phyloP scores from a whole-genome alignment of 2,888 invertebrate genomes.

The Clitarchus hookeri region DNA sequence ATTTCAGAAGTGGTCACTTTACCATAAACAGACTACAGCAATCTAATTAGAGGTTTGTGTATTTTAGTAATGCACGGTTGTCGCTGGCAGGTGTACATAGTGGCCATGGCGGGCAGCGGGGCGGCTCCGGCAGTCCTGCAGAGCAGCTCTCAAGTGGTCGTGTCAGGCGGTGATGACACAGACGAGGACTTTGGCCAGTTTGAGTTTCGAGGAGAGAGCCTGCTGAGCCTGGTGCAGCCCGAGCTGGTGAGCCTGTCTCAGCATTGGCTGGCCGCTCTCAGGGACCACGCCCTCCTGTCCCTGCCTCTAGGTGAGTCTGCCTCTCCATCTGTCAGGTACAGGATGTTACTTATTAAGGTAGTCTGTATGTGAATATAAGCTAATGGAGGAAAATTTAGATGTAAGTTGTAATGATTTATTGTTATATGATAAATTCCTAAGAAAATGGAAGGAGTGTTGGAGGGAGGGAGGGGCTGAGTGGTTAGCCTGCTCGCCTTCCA shows the following conservation, averaged over 20 bases:
- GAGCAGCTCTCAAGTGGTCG: slow-evolving; percentile 31
- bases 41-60: too few relatives aligned
- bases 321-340: slow-evolving; percentile 22
- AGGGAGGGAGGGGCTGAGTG: too few relatives aligned
- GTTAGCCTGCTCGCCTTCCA: too few relatives aligned
- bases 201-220: slow-evolving; percentile 77
- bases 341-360: too few relatives aligned
- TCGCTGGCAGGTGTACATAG: slow-evolving; percentile 77
- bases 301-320: slow-evolving; percentile 71
- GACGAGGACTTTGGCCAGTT: slow-evolving; percentile 74
- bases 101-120: slow-evolving; percentile 84
- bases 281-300: slow-evolving; percentile 92
- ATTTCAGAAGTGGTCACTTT: too few relatives aligned
- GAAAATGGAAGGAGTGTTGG: too few relatives aligned
- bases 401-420: too few relatives aligned
- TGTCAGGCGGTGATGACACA: slow-evolving; percentile 36
- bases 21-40: too few relatives aligned
- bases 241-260: slow-evolving; percentile 89
- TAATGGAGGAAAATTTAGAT: too few relatives aligned
- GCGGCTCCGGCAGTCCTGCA: slow-evolving; percentile 60
- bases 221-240: slow-evolving; percentile 90
- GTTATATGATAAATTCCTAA: too few relatives aligned
- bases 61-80: too few relatives aligned
- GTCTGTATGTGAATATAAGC: too few relatives aligned
- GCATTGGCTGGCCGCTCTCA: slow-evolving; percentile 93